Percentiles rank a stretch among this genome's conserved stretches.
phyloP scores from a whole-genome alignment of 2,113 vertebrate species.

The Syngnathus scovelli region DNA sequence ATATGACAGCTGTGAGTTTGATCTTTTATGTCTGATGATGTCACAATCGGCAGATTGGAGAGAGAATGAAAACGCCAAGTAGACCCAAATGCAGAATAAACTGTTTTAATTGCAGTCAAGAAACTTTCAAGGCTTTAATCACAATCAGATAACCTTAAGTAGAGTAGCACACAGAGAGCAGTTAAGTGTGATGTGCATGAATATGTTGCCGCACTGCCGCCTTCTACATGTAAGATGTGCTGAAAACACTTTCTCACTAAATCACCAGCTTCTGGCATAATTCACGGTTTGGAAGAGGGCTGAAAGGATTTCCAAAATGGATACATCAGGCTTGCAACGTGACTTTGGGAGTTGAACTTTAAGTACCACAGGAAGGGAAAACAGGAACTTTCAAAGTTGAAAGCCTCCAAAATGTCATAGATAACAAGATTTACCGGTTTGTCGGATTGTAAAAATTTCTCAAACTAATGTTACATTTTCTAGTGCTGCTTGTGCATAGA shows the following conservation, averaged over 20 bases:
- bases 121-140: not conserved
- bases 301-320: conserved; percentile 27
- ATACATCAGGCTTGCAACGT: conserved; percentile 9
- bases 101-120: not conserved
- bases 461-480: not conserved
- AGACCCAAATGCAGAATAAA: not conserved
- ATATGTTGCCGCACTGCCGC: not conserved
- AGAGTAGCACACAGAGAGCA: not conserved
- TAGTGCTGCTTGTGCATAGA: not conserved
- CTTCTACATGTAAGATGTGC: conserved; percentile 3
- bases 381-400: not conserved
- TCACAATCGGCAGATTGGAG: not conserved
- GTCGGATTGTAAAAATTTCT: not conserved
- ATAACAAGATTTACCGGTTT: conserved; percentile 6
- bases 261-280: conserved; percentile 15
- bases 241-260: conserved; percentile 13
- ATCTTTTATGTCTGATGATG: not conserved
- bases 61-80: not conserved
- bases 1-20: not conserved
- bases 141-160: not conserved
- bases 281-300: conserved; percentile 19
- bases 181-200: not conserved
- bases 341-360: conserved; percentile 17
- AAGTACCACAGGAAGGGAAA: conserved; percentile 23
- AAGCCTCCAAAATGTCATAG: conserved; percentile 20